These are phyloP conservation scores for Acanthoscelides obtectus DNA, from an alignment of 2,888 invertebrate species.

Conservation along the genomic window DNA sequence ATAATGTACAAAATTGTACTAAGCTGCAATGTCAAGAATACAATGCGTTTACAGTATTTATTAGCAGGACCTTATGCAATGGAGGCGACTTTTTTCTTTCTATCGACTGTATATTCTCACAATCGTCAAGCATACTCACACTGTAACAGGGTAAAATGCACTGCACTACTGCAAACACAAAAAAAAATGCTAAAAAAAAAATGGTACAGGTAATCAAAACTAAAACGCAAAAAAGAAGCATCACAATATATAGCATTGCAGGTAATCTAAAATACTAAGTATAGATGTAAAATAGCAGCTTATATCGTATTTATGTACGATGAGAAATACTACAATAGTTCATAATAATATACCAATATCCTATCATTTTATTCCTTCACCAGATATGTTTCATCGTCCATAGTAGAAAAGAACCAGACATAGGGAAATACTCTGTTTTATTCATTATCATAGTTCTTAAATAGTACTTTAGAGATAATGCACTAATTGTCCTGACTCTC, in stretches of 20 bases:
- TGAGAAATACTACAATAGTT: neutral
- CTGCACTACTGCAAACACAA: constrained; percentile 4
- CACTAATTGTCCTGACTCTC: too few relatives aligned
- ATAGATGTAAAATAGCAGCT: neutral
- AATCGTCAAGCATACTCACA: neutral
- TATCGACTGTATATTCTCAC: neutral
- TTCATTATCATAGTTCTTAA: too few relatives aligned
- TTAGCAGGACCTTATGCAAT: too few relatives aligned
- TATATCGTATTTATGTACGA: neutral
- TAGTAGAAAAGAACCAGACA: too few relatives aligned
- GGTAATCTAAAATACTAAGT: neutral
- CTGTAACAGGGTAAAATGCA: neutral
- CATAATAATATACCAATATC: neutral
- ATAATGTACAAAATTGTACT: too few relatives aligned
- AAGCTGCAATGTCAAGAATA: too few relatives aligned
- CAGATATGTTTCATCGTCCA: too few relatives aligned
- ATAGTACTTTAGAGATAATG: too few relatives aligned
- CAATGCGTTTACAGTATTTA: too few relatives aligned
- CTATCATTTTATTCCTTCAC: neutral
- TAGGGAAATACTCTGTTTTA: too few relatives aligned
- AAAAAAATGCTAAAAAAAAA: constrained; percentile 7
- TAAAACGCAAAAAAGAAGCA: constrained; percentile 2
- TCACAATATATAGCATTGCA: neutral
- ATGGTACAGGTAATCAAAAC: neutral
- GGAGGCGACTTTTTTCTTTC: neutral